Evolutionary conservation across 64 coral and sea anemone species (phyloP), one percentile per base, ranked within the genome.

Genomic region (Orbicella faveolata): DNA sequence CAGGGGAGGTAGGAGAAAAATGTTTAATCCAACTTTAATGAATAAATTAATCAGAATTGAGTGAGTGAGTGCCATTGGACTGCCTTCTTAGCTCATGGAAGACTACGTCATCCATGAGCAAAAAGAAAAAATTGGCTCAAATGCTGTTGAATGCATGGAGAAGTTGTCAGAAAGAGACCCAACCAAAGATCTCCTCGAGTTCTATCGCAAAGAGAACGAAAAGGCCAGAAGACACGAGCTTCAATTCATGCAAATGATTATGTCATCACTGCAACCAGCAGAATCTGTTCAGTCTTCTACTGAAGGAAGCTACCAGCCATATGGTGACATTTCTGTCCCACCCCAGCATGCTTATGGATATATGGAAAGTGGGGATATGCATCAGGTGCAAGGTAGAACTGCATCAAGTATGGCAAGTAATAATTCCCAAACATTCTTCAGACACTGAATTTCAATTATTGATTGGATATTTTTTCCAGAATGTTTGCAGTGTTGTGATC

Each of bases 181-280:
- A 91, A 52, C 70, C 19, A 91, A 91, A 83, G 89, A 83, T 20
- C 79, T 91, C 3, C 69, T 84, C 10, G 66, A 91, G 0, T 91
- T 91, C 66, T 77, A 77, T 18, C 52, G 67, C 12, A 69, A 91
- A 91, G 79, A 91, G 52, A 84, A 76, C 33, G 34, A 91, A 26
- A 91, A 91, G 35, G 52, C 79, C 17, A 61, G 89, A 84, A 74
- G 21, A 17, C 70, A 89, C 13, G 79, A 90, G 34, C 44, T 90
- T 20, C 66, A 91, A 36, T 18, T 84, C 54, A 84, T 30, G 30
- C 30, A 30, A 30, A 30, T 30, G 30, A 30, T 30, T 30, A 30
- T 30, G 30, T 30, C 30, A 30, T 30, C 30, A 30, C 30, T 30
- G 30, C 30, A 30, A 30, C 30, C 30, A 30, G 30, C 30, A 30